These are phyloP conservation scores for Bradypodion ventrale DNA, from an alignment of 2,797 vertebrate species.

Conservation along the genomic window DNA sequence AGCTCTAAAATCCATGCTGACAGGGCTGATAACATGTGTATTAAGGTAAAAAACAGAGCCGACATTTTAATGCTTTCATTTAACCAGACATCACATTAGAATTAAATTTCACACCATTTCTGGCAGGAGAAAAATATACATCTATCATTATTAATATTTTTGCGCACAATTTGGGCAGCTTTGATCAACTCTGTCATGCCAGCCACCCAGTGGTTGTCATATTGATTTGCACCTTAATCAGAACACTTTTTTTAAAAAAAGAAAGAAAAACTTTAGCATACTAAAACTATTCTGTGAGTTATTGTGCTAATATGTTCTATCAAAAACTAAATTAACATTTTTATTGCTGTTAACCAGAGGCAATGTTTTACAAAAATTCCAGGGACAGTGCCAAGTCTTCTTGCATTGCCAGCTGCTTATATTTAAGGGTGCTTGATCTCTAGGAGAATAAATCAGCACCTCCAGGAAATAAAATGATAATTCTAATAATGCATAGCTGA, in stretches of 20 bases:
- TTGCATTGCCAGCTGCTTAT: slow-evolving; percentile 58
- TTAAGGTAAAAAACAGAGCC: slow-evolving; percentile 33
- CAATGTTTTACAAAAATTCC: slow-evolving; percentile 58
- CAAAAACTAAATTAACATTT: slow-evolving; percentile 75
- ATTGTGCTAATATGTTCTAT: slow-evolving; percentile 71
- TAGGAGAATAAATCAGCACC: slow-evolving; percentile 40
- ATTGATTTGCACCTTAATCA: slow-evolving; percentile 68
- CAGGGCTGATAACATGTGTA: slow-evolving; percentile 30
- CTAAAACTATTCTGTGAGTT: slow-evolving; percentile 66
- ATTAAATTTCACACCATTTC: slow-evolving; percentile 54
- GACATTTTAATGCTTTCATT: slow-evolving; percentile 38
- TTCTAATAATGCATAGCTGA: slow-evolving; percentile 8
- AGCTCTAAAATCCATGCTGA: slow-evolving; percentile 37
- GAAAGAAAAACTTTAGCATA: slow-evolving; percentile 56
- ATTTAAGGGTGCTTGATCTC: slow-evolving; percentile 51
- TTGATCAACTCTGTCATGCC: slow-evolving; percentile 63
- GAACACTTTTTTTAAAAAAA: slow-evolving; percentile 59
- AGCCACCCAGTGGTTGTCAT: slow-evolving; percentile 59
- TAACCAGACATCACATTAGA: slow-evolving; percentile 43
- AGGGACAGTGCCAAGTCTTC: slow-evolving; percentile 58
- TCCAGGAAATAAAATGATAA: slow-evolving; percentile 38
- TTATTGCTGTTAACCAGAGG: slow-evolving; percentile 67
- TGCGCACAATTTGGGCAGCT: slow-evolving; percentile 48
- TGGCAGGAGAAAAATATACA: slow-evolving; percentile 18
- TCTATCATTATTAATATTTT: slow-evolving; percentile 44